Evolutionary conservation across 2,113 vertebrate species (phyloP).

Genomic region (Phylloscopus trochiloides): DNA sequence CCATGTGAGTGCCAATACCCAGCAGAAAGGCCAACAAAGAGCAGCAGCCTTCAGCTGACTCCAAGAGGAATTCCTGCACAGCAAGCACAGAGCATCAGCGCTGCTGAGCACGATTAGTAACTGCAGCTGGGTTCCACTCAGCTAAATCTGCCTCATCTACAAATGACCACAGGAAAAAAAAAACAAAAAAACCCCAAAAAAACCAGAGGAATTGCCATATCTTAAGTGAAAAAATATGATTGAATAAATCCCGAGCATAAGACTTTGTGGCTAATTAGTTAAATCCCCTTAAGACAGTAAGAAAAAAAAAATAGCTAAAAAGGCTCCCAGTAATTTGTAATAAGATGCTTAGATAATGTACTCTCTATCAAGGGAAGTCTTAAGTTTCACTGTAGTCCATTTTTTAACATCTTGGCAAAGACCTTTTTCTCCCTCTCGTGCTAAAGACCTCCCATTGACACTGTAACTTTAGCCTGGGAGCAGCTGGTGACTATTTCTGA

Average conservation of each 20-base stretch:
- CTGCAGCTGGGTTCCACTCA: not conserved
- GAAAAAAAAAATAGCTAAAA: conserved; percentile 41
- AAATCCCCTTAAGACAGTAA: conserved; percentile 36
- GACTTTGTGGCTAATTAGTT: conserved; percentile 67
- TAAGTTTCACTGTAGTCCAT: conserved; percentile 54
- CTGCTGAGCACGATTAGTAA: not conserved
- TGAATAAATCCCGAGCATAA: conserved; percentile 46
- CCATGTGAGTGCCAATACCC: not conserved
- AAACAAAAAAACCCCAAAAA: not conserved
- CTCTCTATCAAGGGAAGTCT: conserved; percentile 61
- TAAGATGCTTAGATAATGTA: conserved; percentile 60
- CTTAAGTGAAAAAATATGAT: conserved; percentile 43
- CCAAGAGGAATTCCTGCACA: rapidly evolving
- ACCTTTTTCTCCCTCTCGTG: not conserved
- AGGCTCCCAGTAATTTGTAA: conserved; percentile 54
- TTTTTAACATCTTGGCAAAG: conserved; percentile 36
- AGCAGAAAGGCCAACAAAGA: not conserved
- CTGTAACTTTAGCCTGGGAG: conserved; percentile 41
- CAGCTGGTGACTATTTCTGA: conserved; percentile 58
- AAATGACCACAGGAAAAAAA: conserved; percentile 24
- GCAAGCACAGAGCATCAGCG: not conserved
- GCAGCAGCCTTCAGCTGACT: not conserved
- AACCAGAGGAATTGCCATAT: not conserved
- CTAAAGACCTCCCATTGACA: conserved; percentile 54
- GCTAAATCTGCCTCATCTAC: not conserved